Base-by-base conservation (phyloP, 2,888 invertebrate genomes). In the Acronicta alni region DNA sequence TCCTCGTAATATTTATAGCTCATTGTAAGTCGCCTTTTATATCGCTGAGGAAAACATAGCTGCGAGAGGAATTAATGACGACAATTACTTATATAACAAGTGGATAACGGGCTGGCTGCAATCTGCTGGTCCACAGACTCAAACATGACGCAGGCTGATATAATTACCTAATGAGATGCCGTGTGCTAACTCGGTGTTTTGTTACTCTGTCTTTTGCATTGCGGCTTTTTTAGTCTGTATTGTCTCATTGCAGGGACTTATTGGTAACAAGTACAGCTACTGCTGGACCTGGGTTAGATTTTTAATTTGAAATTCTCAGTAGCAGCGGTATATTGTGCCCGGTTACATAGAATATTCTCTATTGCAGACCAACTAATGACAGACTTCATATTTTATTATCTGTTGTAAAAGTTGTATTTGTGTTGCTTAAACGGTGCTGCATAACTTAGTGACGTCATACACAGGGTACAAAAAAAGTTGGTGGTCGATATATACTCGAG, bases 11-110 rank as follows among this genome's bases (percentile, higher is more conserved):
- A 46, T 78, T 79, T 52, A 45, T 60, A 52, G 43, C 65, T 85
- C 75, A n/a, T 47, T 42, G 81, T 58, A 46, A 46, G 45, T 57
- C 59, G 67, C 68, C 67, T 83, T 68, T 83, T 83, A 85, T 83
- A 84, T 79, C 57, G 66, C 60, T 49, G 80, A 88, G 85, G 85
- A 86, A 86, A 87, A 88, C 83, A 80, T 75, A 79, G 64, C 17
- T 18, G n/a, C 60, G 67, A 75, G 80, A 80, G 80, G 79, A 82
- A 79, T 78, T 78, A 79, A 82, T 77, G 73, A 79, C 78, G 73
- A 64, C 62, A 54, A 66, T 80, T 77, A 78, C 73, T 82, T 85
- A 82, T 78, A 77, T 81, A 85, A 84, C 68, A 67, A 66, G 48
- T 70, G 64, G 52, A 61, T 65, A 63, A 55, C 56, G 39, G 44